A percentile compares a stretch with the other conserved stretches of the same genome.
Conservation (phyloP, 2,797 vertebrate genomes). For the Microchirus variegatus region DNA sequence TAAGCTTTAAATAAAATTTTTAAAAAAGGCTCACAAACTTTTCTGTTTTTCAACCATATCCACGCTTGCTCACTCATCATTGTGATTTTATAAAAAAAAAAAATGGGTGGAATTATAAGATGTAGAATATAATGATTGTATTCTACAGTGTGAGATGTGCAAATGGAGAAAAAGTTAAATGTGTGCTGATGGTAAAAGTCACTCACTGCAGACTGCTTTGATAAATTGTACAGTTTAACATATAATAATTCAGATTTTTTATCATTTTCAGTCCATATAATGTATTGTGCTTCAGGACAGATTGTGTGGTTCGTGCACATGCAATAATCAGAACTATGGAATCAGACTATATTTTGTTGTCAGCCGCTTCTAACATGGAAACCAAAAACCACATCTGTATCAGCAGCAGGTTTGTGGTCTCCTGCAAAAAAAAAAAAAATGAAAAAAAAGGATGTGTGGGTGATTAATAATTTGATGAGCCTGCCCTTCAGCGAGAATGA, state of each 20-base stretch:
- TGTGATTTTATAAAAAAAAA: slow-evolving; percentile 1
- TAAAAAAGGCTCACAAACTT: background rate
- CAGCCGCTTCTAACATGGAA: slow-evolving; percentile 73
- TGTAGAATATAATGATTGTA: slow-evolving; percentile 23
- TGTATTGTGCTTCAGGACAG: slow-evolving; percentile 23
- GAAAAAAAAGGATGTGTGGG: slow-evolving; percentile 55
- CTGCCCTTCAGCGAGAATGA: slow-evolving; percentile 48
- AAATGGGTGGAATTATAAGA: slow-evolving; percentile 20
- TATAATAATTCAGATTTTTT: slow-evolving; percentile 9
- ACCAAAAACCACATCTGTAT: slow-evolving; percentile 80
- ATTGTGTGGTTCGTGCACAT: slow-evolving; percentile 34
- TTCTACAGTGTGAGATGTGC: slow-evolving; percentile 22
- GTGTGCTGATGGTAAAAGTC: slow-evolving; percentile 21
- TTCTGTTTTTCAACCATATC: slow-evolving; percentile 4
- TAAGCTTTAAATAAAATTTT: too few relatives aligned
- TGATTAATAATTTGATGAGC: slow-evolving; percentile 69
- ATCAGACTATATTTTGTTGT: slow-evolving; percentile 72
- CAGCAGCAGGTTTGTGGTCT: slow-evolving; percentile 79
- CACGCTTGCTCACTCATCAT: background rate
- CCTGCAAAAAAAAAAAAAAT: slow-evolving; percentile 70
- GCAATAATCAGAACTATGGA: slow-evolving; percentile 43
- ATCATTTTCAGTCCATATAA: slow-evolving; percentile 33
- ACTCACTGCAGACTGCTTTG: slow-evolving; percentile 45
- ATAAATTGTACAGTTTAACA: slow-evolving; percentile 26
- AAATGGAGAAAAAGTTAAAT: slow-evolving; percentile 21